phyloP scores from a whole-genome alignment of 2,113 vertebrate genomes.

The Elaphurus davidianus region DNA sequence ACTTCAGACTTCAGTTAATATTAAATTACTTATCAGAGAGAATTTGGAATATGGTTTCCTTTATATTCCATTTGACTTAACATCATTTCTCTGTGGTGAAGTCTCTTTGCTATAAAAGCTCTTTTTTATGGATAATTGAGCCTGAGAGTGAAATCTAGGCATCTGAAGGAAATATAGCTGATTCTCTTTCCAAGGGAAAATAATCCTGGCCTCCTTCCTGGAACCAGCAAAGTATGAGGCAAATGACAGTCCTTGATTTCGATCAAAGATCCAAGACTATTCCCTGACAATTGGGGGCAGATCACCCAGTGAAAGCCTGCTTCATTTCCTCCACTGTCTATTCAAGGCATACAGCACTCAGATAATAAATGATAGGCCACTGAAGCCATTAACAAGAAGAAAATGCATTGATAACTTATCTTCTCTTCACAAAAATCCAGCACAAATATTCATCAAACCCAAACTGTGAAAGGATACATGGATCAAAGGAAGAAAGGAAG shows the following conservation, averaged over 20 bases:
- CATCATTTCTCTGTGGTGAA: slow-evolving; percentile 56
- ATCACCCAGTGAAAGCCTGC: slow-evolving; percentile 13
- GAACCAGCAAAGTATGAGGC: slow-evolving; percentile 33
- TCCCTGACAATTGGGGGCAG: slow-evolving; percentile 24
- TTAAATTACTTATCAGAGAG: slow-evolving; percentile 44
- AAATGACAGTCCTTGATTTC: slow-evolving; percentile 61
- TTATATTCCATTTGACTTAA: slow-evolving; percentile 61
- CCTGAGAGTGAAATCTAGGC: slow-evolving; percentile 45
- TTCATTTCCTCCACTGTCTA: slow-evolving; percentile 8
- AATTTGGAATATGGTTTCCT: slow-evolving; percentile 49
- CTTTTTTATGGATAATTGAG: slow-evolving; percentile 68
- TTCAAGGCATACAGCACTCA: neutral
- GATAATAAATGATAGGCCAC: slow-evolving; percentile 44
- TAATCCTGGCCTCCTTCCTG: slow-evolving; percentile 50
- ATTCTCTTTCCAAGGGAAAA: slow-evolving; percentile 53
- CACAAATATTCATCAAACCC: slow-evolving; percentile 51
- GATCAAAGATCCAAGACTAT: slow-evolving; percentile 40
- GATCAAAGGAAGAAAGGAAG: slow-evolving; percentile 21
- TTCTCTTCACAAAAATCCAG: slow-evolving; percentile 43
- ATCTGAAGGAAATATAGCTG: slow-evolving; percentile 56
- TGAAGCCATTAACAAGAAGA: slow-evolving; percentile 41
- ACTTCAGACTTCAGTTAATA: slow-evolving; percentile 54
- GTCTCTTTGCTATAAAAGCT: slow-evolving; percentile 32
- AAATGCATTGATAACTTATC: slow-evolving; percentile 54
- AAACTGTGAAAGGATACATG: neutral